Base-by-base conservation (phyloP, 2,113 vertebrate genomes). In the Lepisosteus osseus region DNA sequence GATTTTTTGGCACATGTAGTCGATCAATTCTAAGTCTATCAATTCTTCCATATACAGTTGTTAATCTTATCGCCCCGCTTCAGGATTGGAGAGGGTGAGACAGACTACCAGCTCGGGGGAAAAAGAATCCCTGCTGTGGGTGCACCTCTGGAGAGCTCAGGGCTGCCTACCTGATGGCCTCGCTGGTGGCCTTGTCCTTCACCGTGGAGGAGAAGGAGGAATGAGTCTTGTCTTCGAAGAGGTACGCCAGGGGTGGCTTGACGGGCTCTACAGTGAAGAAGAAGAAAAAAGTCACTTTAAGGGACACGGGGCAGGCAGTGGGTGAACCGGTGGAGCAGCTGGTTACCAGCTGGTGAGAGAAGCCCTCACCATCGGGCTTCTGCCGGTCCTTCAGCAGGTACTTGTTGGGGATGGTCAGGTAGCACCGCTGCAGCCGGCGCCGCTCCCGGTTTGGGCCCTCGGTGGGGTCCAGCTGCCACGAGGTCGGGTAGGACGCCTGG, bases 111-210 rank as follows among this genome's bases (percentile, higher is more conserved):
- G 15, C 15, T 17, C 15, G 15, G 15, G 15, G 15, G 15, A 17
- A 17, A 17, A 17, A 29, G 29, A 29, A 29, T 29, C 29, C 29
- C 29, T 29, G 29, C 29, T 29, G 29, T 29, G 29, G 29, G 29
- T 29, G 29, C 29, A 29, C 29, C 29, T 29, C 29, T 29, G 29
- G 29, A 29, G 29, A 29, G 29, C 29, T 29, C 29, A 62, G 12
- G 55, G 42, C 54, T 54, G 59, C 40, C 74, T 89, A 98, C 97
- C 97, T 96, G 91, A 99, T 99, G 70, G 93, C 91, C 81, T 99
- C 97, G 83, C 96, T 98, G 74, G 97, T 98, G 80, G 97, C 97
- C 94, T 99, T 99, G 83, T 99, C 97, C 86, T 99, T 99, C 65
- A 99, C 97, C 40, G 96, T 98, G 55, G 97, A 99, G 43, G 96